Conservation (phyloP, 2,888 invertebrate species). For the Norana najaformis region DNA sequence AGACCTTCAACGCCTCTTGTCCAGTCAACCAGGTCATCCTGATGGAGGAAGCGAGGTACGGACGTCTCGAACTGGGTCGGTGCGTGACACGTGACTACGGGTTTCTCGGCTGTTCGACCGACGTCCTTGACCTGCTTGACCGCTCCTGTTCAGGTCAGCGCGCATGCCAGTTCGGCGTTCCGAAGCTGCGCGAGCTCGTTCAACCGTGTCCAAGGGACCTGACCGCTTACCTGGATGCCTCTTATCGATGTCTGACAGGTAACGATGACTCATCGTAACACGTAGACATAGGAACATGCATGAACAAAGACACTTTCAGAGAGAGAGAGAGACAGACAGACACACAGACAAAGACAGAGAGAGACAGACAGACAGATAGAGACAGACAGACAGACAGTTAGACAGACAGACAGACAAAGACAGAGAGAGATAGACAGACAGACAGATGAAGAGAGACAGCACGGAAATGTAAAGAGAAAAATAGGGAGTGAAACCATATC, state of each 20-base stretch:
- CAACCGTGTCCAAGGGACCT: conserved; percentile 39
- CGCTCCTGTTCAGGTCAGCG: conserved; percentile 28
- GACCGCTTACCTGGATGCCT: conserved; percentile 38
- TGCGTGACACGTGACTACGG: conserved; percentile 33
- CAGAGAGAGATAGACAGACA: background rate
- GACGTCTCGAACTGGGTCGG: conserved; percentile 26
- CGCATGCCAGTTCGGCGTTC: conserved; percentile 26
- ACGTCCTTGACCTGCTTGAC: conserved; percentile 33
- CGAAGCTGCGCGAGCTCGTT: conserved; percentile 27
- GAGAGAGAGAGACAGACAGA: background rate
- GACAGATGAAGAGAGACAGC: background rate
- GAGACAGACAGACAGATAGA: no score
- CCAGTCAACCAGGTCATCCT: conserved; percentile 27
- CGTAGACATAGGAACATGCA: no score
- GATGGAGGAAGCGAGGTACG: conserved; percentile 34
- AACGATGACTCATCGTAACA: conserved; percentile 54
- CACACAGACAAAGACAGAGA: no score
- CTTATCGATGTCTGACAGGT: conserved; percentile 35
- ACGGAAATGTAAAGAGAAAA: no score
- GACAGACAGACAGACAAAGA: background rate
- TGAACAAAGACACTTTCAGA: no score
- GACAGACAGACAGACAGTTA: no score
- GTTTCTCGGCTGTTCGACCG: conserved; percentile 29
- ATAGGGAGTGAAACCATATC: no score
- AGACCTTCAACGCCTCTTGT: conserved; percentile 29